Percentiles rank a stretch among this genome's conserved stretches.
Conservation (phyloP, 2,797 vertebrate genomes). For the Phyllotis vaccarum region DNA sequence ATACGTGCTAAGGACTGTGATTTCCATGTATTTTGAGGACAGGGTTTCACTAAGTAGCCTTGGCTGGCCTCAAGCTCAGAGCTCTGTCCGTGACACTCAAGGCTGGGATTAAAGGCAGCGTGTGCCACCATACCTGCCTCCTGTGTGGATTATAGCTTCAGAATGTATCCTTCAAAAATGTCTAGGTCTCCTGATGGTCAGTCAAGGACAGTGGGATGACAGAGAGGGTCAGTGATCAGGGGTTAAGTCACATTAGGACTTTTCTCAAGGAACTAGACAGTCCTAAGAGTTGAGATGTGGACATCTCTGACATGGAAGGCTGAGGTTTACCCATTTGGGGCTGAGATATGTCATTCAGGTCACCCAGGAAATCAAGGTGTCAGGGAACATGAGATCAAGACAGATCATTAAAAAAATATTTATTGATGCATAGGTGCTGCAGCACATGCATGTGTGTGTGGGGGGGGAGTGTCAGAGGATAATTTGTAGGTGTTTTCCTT, state of each 20-base stretch:
- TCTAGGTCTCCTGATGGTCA: rapidly evolving
- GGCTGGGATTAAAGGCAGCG: not conserved
- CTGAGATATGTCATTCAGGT: not conserved
- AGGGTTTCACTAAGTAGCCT: not conserved
- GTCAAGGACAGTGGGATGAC: not conserved
- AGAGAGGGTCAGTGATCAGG: not conserved
- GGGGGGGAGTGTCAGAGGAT: not conserved
- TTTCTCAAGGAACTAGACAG: not conserved
- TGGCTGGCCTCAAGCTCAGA: not conserved
- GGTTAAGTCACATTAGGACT: not conserved
- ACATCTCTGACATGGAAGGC: not conserved
- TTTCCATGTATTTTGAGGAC: not conserved
- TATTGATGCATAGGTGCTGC: not conserved
- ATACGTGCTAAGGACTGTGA: not conserved
- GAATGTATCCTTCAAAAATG: not conserved
- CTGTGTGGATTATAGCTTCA: not conserved
- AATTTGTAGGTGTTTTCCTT: not conserved
- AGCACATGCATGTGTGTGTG: too few species aligned
- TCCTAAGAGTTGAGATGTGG: not conserved
- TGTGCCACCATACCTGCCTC: not conserved
- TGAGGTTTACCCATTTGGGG: not conserved
- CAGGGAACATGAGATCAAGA: not conserved
- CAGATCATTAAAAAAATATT: not conserved
- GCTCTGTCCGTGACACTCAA: not conserved
- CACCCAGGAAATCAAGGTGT: not conserved